Conservation (phyloP, 2,797 vertebrate genomes). For the Crenuchus spilurus region DNA sequence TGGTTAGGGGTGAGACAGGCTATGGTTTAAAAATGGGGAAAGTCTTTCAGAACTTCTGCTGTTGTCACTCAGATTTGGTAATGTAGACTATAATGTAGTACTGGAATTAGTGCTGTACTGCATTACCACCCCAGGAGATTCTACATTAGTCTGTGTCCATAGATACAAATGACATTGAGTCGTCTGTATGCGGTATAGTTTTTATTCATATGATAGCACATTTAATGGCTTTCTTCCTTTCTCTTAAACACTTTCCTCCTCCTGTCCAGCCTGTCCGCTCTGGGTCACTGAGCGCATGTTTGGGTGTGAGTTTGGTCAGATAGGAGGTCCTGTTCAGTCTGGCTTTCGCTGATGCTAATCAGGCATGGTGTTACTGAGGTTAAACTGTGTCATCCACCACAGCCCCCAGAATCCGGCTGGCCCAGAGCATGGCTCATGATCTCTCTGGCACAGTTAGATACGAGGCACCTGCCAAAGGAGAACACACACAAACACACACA, state of each 20-base stretch:
- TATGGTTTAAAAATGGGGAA: no score
- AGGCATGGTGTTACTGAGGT: conserved; percentile 40
- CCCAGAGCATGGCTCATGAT: conserved; percentile 37
- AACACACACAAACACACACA: conserved; percentile 16
- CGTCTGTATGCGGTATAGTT: no score
- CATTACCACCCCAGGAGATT: no score
- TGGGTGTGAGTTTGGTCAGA: conserved; percentile 30
- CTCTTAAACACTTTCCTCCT: conserved; percentile 20
- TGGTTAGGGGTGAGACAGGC: no score
- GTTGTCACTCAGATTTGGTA: no score
- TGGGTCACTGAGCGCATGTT: conserved; percentile 36
- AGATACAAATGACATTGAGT: no score
- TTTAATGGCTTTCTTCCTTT: conserved; percentile 34
- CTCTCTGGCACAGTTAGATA: conserved; percentile 44
- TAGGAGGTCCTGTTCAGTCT: conserved; percentile 39
- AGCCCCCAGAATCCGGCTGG: conserved; percentile 25
- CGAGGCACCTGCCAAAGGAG: conserved; percentile 46
- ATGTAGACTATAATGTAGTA: no score
- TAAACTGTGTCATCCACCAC: conserved; percentile 40
- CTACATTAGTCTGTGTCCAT: no score
- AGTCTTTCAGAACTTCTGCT: no score
- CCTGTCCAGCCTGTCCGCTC: conserved; percentile 28
- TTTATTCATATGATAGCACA: no score
- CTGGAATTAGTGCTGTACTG: no score
- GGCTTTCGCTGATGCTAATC: conserved; percentile 47